A percentile compares a stretch with the other conserved stretches of the same genome.
Evolutionary conservation across 2,888 invertebrate species (phyloP).

Genomic region (Philhelius pedissequus): DNA sequence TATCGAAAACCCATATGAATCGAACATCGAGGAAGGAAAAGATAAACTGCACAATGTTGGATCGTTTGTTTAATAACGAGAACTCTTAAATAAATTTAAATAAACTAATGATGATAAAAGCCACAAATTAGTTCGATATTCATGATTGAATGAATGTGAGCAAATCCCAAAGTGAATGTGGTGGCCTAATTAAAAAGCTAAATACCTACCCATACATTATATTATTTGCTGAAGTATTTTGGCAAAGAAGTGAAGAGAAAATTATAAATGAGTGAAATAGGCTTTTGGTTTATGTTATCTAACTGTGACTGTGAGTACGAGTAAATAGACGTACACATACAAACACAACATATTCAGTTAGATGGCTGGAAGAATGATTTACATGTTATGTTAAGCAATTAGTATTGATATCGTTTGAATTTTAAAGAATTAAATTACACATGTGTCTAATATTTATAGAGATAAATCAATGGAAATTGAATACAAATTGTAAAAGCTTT

Average conservation of each 20-base stretch:
- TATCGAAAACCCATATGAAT: background rate
- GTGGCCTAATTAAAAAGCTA: background rate
- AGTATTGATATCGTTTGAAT: too few species aligned
- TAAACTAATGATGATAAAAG: background rate
- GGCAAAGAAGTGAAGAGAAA: background rate
- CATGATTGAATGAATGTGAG: background rate
- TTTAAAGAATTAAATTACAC: too few species aligned
- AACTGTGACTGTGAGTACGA: too few species aligned
- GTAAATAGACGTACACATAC: too few species aligned
- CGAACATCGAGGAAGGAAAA: background rate
- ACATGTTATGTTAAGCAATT: background rate
- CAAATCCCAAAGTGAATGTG: background rate
- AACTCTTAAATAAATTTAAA: background rate
- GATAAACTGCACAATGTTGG: background rate
- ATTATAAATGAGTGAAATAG: background rate
- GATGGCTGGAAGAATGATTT: too few species aligned
- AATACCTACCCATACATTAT: too few species aligned
- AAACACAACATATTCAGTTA: too few species aligned
- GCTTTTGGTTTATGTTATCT: background rate
- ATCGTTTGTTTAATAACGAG: background rate
- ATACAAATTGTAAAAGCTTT: too few species aligned
- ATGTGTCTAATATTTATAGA: too few species aligned
- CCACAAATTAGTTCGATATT: constrained; percentile 20
- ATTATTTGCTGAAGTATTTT: background rate
- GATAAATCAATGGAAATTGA: too few species aligned